A percentile compares a stretch with the other conserved stretches of the same genome.
Evolutionary conservation across 30 jellyfish, hydroid and myxozoan genomes (phyloP).

Genomic region (Aurelia coerulea): DNA sequence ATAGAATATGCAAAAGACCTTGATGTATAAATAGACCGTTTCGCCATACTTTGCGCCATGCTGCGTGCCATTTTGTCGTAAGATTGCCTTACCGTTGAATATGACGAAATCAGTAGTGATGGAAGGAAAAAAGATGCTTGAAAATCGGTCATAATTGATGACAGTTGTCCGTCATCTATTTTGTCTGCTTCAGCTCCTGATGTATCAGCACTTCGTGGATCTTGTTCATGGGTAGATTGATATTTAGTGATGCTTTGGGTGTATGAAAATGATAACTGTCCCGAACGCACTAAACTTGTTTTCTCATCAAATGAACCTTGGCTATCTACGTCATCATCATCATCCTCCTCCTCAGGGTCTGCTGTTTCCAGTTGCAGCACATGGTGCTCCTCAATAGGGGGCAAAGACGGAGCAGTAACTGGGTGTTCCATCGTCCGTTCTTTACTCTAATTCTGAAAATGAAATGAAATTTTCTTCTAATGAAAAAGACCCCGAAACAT

Average conservation of each 20-base stretch:
- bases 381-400: constrained; percentile 30
- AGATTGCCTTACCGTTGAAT: constrained; percentile 50
- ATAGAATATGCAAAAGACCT: constrained; percentile 44
- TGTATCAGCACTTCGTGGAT: neutral
- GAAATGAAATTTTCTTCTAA: neutral
- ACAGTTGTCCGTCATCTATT: neutral
- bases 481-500: no score
- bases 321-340: constrained; percentile 12
- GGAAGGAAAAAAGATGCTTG: constrained; percentile 77
- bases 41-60: constrained; percentile 49
- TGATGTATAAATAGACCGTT: constrained; percentile 33
- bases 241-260: constrained; percentile 47
- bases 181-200: neutral
- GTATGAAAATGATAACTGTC: constrained; percentile 53
- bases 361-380: neutral
- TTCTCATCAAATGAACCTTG: constrained; percentile 34
- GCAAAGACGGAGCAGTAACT: constrained; percentile 23
- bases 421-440: constrained; percentile 20
- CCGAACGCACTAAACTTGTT: constrained; percentile 58
- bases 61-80: constrained; percentile 42
- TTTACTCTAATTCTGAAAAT: neutral
- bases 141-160: constrained; percentile 61
- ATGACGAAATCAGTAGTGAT: constrained; percentile 45
- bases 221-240: constrained; percentile 43
- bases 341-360: constrained; percentile 3